These are phyloP conservation scores for Phorcus lineatus DNA, from an alignment of 2,888 invertebrate genomes.

Conservation along the genomic window DNA sequence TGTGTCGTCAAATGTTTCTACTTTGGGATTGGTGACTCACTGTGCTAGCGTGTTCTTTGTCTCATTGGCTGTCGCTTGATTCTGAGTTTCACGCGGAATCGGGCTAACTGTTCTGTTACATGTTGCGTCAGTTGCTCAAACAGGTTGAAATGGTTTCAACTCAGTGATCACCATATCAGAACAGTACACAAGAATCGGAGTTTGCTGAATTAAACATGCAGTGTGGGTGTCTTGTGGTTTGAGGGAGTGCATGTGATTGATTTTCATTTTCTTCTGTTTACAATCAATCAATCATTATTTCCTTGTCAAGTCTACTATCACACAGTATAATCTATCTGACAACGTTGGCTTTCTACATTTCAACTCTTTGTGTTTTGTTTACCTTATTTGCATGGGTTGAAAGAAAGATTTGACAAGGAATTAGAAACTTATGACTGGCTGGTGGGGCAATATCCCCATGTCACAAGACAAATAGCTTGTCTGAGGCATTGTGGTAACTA, in stretches of 20 bases:
- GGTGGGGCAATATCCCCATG: background rate
- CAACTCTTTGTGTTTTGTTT: background rate
- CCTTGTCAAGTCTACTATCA: no score
- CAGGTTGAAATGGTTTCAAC: slow-evolving; percentile 17
- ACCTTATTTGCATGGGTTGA: background rate
- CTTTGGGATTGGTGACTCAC: slow-evolving; percentile 42
- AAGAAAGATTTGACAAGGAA: background rate
- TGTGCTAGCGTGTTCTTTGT: slow-evolving; percentile 65
- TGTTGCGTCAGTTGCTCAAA: slow-evolving; percentile 17
- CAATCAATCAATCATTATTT: background rate
- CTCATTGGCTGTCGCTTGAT: slow-evolving; percentile 47
- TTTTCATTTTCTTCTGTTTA: background rate
- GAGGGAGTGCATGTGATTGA: slow-evolving; percentile 6
- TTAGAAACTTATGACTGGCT: background rate
- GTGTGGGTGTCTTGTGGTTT: slow-evolving; percentile 11
- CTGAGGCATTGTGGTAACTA: background rate
- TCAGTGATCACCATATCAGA: background rate
- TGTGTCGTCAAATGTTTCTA: slow-evolving; percentile 25
- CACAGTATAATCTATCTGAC: background rate
- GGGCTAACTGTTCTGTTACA: background rate
- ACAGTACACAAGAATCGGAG: background rate
- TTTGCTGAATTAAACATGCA: slow-evolving; percentile 8
- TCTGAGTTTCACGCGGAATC: background rate
- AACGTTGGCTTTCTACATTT: background rate
- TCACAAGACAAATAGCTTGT: background rate